phyloP scores from a whole-genome alignment of 2,888 invertebrate genomes.

The Tridacna crocea region DNA sequence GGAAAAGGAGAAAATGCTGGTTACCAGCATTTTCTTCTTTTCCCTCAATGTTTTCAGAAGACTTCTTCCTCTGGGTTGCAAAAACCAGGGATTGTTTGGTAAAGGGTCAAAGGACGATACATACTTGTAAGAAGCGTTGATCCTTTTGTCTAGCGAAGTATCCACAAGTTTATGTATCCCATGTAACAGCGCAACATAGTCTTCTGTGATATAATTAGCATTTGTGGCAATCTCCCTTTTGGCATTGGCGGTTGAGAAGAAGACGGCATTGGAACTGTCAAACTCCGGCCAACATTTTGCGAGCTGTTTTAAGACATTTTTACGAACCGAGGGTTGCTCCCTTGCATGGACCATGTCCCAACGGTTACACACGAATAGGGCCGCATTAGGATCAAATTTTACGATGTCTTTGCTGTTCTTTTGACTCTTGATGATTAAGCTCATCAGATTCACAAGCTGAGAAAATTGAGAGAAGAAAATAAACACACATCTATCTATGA shows the following conservation, averaged over 20 bases:
- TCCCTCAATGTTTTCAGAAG: no score
- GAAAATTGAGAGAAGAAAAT: background rate
- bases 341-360: conserved; percentile 76
- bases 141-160: conserved; percentile 64
- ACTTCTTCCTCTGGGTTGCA: no score
- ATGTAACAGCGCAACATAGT: conserved; percentile 66
- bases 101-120: conserved; percentile 6
- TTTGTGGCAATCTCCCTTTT: conserved; percentile 57
- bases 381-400: conserved; percentile 73
- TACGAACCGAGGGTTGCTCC: conserved; percentile 63
- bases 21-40: no score
- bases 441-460: conserved; percentile 71
- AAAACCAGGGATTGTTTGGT: no score
- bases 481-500: no score
- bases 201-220: conserved; percentile 71
- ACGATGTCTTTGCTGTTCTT: conserved; percentile 54
- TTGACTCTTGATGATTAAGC: conserved; percentile 70
- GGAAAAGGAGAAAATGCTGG: no score
- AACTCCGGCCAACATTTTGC: conserved; percentile 73
- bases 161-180: conserved; percentile 70
- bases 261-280: conserved; percentile 64
- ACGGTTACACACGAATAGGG: conserved; percentile 79
- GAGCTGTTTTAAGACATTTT: conserved; percentile 63
- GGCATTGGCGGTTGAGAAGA: conserved; percentile 69
- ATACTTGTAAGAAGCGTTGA: conserved; percentile 73